Percentiles rank a stretch among this genome's conserved stretches.
Conservation (phyloP, 2,113 vertebrate species). For the Pseudorhombus dupliciocellatus region DNA sequence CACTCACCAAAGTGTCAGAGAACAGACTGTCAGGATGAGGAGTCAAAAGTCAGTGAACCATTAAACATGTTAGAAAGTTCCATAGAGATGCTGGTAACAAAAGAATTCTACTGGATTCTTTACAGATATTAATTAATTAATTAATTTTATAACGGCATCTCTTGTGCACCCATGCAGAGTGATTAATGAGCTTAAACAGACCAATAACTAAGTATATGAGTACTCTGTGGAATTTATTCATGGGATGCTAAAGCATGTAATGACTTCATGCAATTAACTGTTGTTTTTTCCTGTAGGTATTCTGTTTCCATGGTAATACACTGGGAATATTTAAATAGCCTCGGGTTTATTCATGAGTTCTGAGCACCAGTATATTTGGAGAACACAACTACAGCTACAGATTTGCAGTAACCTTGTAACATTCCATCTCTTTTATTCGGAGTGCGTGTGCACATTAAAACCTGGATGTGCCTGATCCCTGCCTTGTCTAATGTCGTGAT, state of each 20-base stretch:
- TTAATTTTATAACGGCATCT: too few relatives aligned
- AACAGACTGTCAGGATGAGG: too few relatives aligned
- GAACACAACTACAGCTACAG: constrained; percentile 12
- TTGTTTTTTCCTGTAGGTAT: constrained; percentile 8
- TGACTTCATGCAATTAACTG: constrained; percentile 26
- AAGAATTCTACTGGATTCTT: too few relatives aligned
- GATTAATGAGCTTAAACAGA: neutral
- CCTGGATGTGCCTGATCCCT: neutral
- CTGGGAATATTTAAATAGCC: constrained; percentile 32
- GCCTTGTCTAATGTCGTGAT: neutral
- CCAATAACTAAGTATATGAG: neutral
- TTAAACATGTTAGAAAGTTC: too few relatives aligned
- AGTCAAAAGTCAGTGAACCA: too few relatives aligned
- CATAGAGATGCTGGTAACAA: too few relatives aligned
- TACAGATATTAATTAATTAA: too few relatives aligned
- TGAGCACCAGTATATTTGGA: constrained; percentile 3
- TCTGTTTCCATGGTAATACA: constrained; percentile 63
- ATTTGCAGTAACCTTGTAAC: neutral
- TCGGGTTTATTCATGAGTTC: constrained; percentile 36
- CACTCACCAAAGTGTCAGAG: too few relatives aligned
- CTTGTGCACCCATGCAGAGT: neutral
- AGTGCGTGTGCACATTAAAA: neutral
- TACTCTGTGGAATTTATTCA: neutral
- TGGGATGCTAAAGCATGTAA: constrained; percentile 18
- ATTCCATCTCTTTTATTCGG: neutral